Evolutionary conservation across 2,797 vertebrate species (phyloP), one percentile per base, ranked within the genome.

Genomic region (Threskiornis aethiopicus): DNA sequence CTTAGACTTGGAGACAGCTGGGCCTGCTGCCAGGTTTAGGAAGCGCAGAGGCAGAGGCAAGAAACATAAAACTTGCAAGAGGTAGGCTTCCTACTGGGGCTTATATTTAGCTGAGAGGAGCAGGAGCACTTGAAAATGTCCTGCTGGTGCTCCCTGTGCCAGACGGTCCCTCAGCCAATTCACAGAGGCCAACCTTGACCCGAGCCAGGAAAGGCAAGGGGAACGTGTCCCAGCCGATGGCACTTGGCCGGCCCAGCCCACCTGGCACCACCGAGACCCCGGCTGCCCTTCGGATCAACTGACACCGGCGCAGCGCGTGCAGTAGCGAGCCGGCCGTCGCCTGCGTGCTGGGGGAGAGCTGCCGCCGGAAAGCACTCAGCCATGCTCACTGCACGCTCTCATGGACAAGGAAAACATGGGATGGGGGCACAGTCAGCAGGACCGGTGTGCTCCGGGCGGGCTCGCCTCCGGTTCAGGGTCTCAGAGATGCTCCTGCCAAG

Each of bases 91-190:
- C 92, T 85, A 72, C 94, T 39, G 93, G 71, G 94, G 61, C 75
- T 94, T 97, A 96, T 95, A 97, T 97, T 97, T 97, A 97, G 94
- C 95, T 5, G 26, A 55, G 90, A 73, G 79, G 70, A 96, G 87
- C 95, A 77, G 76, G 46, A 86, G 47, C 91, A n/a, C 79, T 95
- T n/a, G 1, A 26, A 90, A 93, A 95, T 58, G 93, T 80, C 93
- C 87, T 41, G 69, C 54, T 42, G 90, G 70, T 75, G 67, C 66
- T 78, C 67, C 35, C 69, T 29, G 14, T 49, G 55, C 81, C 93
- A 84, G 77, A 13, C 55, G 8, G 76, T 12, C 69, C 87, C 83
- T 79, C n/a, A 3, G 75, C 61, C 20, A 1, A 61, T 47, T 87
- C 96, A 65, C 2, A 2, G 87, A 69, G 62, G 41, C 76, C 90